Conservation (phyloP, 2,797 vertebrate genomes). For the Hydrolagus colliei region DNA sequence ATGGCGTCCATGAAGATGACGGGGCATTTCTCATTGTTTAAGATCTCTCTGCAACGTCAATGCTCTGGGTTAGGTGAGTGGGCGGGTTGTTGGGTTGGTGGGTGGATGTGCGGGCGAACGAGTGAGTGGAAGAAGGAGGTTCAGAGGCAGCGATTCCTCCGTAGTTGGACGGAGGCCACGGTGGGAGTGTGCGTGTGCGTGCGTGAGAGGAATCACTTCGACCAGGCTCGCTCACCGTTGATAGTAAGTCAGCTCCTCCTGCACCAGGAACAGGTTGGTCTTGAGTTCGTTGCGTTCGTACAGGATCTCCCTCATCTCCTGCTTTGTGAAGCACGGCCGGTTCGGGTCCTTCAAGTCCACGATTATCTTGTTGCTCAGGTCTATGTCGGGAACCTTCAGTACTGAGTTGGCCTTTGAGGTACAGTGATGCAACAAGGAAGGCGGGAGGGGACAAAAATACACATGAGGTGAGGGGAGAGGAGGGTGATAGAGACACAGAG, state of each 20-base stretch:
- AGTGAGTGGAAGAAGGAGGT: too few species aligned
- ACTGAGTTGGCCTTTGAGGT: background rate
- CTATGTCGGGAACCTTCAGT: background rate
- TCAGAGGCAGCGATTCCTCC: too few species aligned
- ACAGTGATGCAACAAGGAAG: too few species aligned
- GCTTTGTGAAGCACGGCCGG: conserved; percentile 72
- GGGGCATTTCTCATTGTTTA: conserved; percentile 77
- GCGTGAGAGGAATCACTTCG: too few species aligned
- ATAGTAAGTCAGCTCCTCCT: conserved; percentile 89
- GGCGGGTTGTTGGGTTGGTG: too few species aligned
- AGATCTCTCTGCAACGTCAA: conserved; percentile 69
- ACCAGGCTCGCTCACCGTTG: conserved; percentile 63
- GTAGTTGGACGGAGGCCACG: too few species aligned
- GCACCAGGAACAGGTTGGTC: conserved; percentile 87
- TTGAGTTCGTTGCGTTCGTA: conserved; percentile 90
- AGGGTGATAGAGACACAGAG: too few species aligned
- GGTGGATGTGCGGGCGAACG: too few species aligned
- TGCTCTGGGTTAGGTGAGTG: too few species aligned
- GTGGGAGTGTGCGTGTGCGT: too few species aligned
- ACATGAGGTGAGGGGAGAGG: too few species aligned
- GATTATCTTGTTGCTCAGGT: conserved; percentile 44
- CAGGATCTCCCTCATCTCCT: conserved; percentile 84
- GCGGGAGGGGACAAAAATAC: too few species aligned
- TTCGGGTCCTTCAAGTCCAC: conserved; percentile 55
- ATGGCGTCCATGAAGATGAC: conserved; percentile 75